A percentile compares a stretch with the other conserved stretches of the same genome.
phyloP scores from a whole-genome alignment of 2,888 invertebrate species.

The Pelosia muscerda region DNA sequence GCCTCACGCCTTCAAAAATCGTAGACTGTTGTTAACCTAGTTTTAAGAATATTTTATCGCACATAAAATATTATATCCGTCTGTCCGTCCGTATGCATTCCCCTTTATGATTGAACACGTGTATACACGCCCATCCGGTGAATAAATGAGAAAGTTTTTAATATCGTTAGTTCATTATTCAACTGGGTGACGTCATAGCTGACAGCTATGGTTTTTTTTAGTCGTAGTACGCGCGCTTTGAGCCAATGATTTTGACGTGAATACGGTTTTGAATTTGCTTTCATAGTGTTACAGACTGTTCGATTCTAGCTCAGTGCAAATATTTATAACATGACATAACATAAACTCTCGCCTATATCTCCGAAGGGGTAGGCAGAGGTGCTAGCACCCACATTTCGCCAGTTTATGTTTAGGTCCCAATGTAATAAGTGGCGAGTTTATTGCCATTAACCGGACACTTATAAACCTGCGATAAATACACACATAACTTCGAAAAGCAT shows the following conservation, averaged over 20 bases:
- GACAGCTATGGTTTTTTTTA: constrained; percentile 2
- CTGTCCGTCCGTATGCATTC: constrained; percentile 27
- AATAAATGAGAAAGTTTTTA: background rate
- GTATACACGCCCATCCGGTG: background rate
- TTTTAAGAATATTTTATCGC: constrained; percentile 51
- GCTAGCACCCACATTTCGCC: too few species aligned
- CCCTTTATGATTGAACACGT: constrained; percentile 19
- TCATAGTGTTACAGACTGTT: too few species aligned
- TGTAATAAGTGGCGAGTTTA: too few species aligned
- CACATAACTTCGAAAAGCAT: too few species aligned
- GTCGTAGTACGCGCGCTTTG: background rate
- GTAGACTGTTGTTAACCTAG: constrained; percentile 59
- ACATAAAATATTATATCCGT: constrained; percentile 49
- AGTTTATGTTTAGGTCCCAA: too few species aligned
- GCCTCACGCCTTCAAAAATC: constrained; percentile 44
- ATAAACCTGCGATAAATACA: too few species aligned
- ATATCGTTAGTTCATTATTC: background rate
- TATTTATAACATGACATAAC: too few species aligned
- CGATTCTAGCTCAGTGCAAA: too few species aligned
- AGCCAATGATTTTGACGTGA: background rate
- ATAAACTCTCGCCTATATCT: too few species aligned
- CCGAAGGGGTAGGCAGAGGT: too few species aligned
- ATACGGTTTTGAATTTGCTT: background rate
- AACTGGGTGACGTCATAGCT: background rate
- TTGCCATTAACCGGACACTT: too few species aligned